Evolutionary conservation across 1,140 invertebrate species (phyloP), one percentile per base, ranked within the genome.

Genomic region (Drosophila baimaii): DNA sequence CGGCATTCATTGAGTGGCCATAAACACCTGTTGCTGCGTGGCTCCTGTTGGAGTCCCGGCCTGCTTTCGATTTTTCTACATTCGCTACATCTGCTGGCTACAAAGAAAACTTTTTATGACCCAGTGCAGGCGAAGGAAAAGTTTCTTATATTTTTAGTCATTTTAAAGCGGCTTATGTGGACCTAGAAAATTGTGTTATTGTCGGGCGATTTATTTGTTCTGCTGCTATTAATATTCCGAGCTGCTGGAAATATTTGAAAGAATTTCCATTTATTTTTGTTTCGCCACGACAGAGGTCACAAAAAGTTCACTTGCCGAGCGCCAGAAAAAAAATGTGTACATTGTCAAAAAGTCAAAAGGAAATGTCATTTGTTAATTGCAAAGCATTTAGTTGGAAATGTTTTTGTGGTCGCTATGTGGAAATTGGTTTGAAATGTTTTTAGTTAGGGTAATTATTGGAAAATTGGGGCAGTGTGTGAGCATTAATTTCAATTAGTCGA

Each of bases 361-460:
- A 69, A 65, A 43, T 86, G 83, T 89, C 83, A 77, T 81, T 51
- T 62, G 84, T 72, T 88, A 88, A 86, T 86, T 86, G 84, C 79
- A 79, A 79, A 62, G 46, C 66, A 81, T 86, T 81, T 65, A 57
- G 69, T 33, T 56, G 8, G 41, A 51, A 75, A 65, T 57, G 51
- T 43, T 65, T 80, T 58, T 77, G 73, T 41, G 39, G 77, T 74
- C 63, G 51, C 21, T 25, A 33, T 37, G 62, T 63, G 73, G 23
- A 49, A 77, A 65, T 76, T 19, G 33, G 58, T 17, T 39, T 19
- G 37, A 27, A 29, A 64, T 56, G 59, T 58, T 43, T 9, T 21
- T 19, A 25, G 43, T 46, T 66, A 25, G 56, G 46, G 46, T 57
- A 73, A 69, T 62, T 71, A 66, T 84, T 31, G 35, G 47, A 55